Base-by-base conservation (phyloP, 2,888 invertebrate genomes). In the Drymonia ruficornis region DNA sequence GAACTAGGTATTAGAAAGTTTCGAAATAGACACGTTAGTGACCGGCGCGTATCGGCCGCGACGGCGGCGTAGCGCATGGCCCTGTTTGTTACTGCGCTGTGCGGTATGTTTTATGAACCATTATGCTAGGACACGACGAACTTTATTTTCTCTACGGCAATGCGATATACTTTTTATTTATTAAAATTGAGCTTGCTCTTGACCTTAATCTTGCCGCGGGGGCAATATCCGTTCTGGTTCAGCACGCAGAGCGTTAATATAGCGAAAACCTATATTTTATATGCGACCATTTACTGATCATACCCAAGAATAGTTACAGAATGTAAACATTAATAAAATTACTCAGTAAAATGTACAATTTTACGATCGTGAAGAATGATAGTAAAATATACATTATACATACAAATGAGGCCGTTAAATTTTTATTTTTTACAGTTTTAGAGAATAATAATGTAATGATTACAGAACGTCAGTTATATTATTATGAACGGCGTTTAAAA, bases 1-100 rank as follows among this genome's bases (percentile, higher is more conserved):
- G 91, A 90, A 91, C 91, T 91, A 86, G 85, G 88, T 84, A 89
- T 89, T 89, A 89, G 90, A 89, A 91, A 91, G 90, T 91, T 89
- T 88, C 79, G 86, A 91, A 91, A 92, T 90, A 92, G 88, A 88
- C 80, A 76, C 80, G 86, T 86, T 86, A 86, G 86, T 87, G 84
- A 87, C 88, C 84, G 81, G 76, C 58, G 61, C 58, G 72, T 61
- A 63, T 73, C 68, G 74, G 71, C 65, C 66, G 72, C 69, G 52
- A 59, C 48, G 55, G 72, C 69, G 52, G 59, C 48, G 55, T 48
- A 55, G 64, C 65, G 55, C 23, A 7, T 23, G 36, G 13, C 15
- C 49, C 7, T 13, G 16, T 16, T 36, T 12, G 19, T 52, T 46
- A 49, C 59, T 59, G 53, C 56, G 54, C 58, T 61, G 59, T 57